Evolutionary conservation across 64 coral and sea anemone species (phyloP), one percentile per base, ranked within the genome.

Genomic region (Montipora capricornis): DNA sequence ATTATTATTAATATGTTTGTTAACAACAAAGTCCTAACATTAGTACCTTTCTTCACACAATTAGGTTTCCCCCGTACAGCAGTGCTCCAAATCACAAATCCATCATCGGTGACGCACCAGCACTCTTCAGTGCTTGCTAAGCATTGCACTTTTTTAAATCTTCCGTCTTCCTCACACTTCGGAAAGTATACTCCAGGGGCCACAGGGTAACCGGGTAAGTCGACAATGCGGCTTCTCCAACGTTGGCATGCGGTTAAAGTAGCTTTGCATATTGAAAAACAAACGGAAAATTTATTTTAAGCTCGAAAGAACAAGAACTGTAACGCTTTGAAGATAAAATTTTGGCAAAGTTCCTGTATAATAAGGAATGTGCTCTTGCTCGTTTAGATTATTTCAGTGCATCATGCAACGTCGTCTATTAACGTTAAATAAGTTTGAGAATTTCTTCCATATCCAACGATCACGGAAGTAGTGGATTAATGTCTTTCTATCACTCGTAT

Each of bases 51-150:
- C 75, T 75, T 80, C 5, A 79, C 74, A 66, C 96, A 97, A 13
- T 76, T 89, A 60, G 96, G 93, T 37, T 57, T 76, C 78, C 92
- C 96, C 48, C 71, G 73, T 17, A 75, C 85, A 83, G 91, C 14
- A 47, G 93, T 97, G 1, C 82, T 86, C 90, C 68, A 91, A 62
- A 97, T 89, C 77, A 89, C 89, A 80, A 92, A 90, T 73, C 93
- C 96, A 73, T 89, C 68, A 13, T 89, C 62, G 49, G 94, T 92
- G 15, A 95, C 96, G 44, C 96, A 97, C 96, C 96, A 97, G 68
- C 96, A 97, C 4, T 60, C 44, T 71, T 93, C 93, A 10, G 89
- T 74, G 8, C 87, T 74, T 20, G 22, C 52, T 47, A 53, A 71
- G 61, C 96, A 97, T 53, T 97, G 96, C 19, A 89, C 69, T 49